Conservation (phyloP, 2,797 vertebrate genomes). For the Decapterus maruadsi region DNA sequence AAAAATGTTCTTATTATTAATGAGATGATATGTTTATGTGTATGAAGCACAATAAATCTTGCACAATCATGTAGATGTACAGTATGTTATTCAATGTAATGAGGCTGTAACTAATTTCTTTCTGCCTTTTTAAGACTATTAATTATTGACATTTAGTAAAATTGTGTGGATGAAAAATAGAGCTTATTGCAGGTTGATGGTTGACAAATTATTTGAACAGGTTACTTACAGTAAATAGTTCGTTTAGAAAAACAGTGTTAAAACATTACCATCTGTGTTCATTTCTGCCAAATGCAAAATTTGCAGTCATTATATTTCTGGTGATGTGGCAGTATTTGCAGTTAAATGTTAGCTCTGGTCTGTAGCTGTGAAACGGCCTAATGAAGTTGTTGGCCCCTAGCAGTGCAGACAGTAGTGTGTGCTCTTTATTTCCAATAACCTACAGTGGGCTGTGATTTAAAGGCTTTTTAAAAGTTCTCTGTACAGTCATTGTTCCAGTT, state of each 20-base stretch:
- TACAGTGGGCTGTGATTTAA: background rate
- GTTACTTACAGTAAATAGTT: too few relatives aligned
- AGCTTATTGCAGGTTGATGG: background rate
- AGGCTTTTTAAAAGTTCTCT: background rate
- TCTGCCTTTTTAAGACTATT: too few relatives aligned
- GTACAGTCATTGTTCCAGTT: background rate
- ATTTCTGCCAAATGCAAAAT: background rate
- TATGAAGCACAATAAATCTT: constrained; percentile 64
- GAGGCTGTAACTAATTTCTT: background rate
- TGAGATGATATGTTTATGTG: constrained; percentile 37
- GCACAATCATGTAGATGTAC: constrained; percentile 24
- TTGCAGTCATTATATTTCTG: background rate
- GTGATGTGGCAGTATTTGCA: too few relatives aligned
- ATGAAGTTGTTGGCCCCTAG: background rate
- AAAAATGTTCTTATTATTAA: constrained; percentile 11
- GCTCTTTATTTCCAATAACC: background rate
- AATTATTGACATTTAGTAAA: background rate
- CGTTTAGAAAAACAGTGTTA: too few relatives aligned
- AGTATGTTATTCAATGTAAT: constrained; percentile 11
- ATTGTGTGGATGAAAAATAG: background rate
- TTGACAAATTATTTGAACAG: too few relatives aligned
- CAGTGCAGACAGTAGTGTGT: background rate
- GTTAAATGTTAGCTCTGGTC: background rate
- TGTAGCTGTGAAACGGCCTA: background rate
- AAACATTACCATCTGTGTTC: too few relatives aligned